phyloP scores from a whole-genome alignment of 2,113 vertebrate genomes.

The Heterocephalus glaber region DNA sequence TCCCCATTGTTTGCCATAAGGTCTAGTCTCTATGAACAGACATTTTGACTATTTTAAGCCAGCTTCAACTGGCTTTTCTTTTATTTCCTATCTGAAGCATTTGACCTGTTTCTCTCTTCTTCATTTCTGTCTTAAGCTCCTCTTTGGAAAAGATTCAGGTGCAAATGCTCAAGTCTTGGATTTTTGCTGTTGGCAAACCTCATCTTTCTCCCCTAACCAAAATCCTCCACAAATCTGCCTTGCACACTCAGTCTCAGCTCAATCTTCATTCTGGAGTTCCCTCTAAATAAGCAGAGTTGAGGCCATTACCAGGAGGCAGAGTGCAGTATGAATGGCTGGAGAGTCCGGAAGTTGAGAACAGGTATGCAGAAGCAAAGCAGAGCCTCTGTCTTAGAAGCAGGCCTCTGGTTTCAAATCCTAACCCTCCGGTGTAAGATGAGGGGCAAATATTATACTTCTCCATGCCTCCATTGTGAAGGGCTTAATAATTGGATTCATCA shows the following conservation, averaged over 20 bases:
- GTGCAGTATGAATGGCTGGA: background rate
- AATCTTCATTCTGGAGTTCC: background rate
- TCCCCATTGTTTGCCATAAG: accelerated
- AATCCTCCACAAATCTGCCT: background rate
- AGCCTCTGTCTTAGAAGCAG: background rate
- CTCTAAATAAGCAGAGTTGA: background rate
- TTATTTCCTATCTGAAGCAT: background rate
- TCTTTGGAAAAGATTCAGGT: slow-evolving; percentile 14
- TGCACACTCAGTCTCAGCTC: background rate
- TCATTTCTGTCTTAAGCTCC: background rate
- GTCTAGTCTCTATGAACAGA: background rate
- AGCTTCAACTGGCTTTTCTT: background rate
- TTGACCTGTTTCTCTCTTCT: background rate
- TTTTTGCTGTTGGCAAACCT: background rate
- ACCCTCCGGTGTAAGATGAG: background rate
- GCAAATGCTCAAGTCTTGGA: background rate
- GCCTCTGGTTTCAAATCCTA: background rate
- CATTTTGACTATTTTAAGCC: background rate
- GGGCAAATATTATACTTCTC: background rate
- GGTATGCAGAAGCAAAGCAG: background rate
- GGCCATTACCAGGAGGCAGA: background rate
- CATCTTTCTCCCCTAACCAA: background rate
- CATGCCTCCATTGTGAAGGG: background rate
- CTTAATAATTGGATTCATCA: background rate
- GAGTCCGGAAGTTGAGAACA: background rate